phyloP scores from a whole-genome alignment of 1,140 invertebrate species.

The Microplitis mediator region DNA sequence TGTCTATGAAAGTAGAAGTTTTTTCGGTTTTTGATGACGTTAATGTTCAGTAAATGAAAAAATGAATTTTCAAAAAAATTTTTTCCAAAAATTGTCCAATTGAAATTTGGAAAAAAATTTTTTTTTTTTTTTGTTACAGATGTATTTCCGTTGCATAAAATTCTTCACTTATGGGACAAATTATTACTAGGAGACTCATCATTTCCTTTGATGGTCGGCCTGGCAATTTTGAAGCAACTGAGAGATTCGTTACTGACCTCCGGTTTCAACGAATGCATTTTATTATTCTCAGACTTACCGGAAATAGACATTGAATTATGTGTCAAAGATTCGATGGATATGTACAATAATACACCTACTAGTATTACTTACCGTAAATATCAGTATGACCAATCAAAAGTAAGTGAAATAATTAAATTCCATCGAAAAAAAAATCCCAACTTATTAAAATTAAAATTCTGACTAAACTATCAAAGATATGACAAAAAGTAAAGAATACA shows the following conservation, averaged over 20 bases:
- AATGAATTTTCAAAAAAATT: no score
- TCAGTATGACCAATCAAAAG: slow-evolving; percentile 62
- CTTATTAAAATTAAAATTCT: no score
- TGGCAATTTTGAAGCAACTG: slow-evolving; percentile 90
- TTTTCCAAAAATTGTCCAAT: no score
- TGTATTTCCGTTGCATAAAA: slow-evolving; percentile 97
- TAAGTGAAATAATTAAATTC: slow-evolving; percentile 13
- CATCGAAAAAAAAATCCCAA: no score
- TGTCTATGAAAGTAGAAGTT: no score
- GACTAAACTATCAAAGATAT: no score
- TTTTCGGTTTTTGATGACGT: no score
- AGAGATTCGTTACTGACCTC: slow-evolving; percentile 82
- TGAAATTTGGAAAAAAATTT: slow-evolving; percentile 6
- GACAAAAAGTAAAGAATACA: no score
- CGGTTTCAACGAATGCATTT: slow-evolving; percentile 97
- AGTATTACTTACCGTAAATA: slow-evolving; percentile 86
- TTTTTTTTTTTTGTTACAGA: slow-evolving; percentile 65
- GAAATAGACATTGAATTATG: slow-evolving; percentile 95
- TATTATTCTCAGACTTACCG: slow-evolving; percentile 97
- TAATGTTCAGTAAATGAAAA: no score
- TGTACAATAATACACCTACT: slow-evolving; percentile 85
- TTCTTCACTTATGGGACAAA: slow-evolving; percentile 98
- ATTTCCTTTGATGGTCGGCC: slow-evolving; percentile 93
- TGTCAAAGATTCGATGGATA: slow-evolving; percentile 85
- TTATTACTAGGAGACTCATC: slow-evolving; percentile 91